phyloP scores from a whole-genome alignment of 2,797 vertebrate genomes.

The Erithacus rubecula region DNA sequence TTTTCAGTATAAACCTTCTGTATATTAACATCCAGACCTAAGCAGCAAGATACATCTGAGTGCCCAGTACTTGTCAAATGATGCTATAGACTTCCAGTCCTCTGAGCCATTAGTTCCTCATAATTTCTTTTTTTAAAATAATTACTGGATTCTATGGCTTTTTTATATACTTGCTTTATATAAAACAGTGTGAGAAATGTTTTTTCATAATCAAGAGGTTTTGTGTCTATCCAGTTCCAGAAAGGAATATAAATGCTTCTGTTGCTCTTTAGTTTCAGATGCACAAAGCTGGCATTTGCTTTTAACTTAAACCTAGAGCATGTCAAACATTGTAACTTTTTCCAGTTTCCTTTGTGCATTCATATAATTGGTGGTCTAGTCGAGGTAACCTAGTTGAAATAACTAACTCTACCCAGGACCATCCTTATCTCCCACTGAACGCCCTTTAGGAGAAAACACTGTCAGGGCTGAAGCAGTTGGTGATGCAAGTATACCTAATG shows the following conservation, averaged over 20 bases:
- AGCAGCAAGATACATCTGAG: neutral
- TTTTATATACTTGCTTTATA: neutral
- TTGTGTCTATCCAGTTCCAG: neutral
- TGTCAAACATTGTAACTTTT: neutral
- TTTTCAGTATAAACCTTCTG: rapidly evolving
- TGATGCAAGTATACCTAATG: neutral
- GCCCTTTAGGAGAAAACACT: neutral
- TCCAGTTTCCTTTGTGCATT: neutral
- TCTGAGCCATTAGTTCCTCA: neutral
- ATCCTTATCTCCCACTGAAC: neutral
- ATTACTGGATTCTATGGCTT: neutral
- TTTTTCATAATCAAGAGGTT: neutral
- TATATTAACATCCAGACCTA: neutral
- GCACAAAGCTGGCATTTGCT: neutral
- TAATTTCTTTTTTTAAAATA: neutral
- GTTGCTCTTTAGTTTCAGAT: neutral
- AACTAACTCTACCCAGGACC: neutral
- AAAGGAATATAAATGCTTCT: neutral
- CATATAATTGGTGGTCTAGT: neutral
- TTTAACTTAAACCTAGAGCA: neutral
- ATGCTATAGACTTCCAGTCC: neutral
- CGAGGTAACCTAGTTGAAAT: neutral
- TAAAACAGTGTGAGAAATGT: neutral
- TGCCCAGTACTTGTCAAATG: neutral
- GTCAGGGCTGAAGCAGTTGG: neutral